Evolutionary conservation across 2,113 vertebrate species (phyloP).

Genomic region (sheep (Ovis aries)): DNA sequence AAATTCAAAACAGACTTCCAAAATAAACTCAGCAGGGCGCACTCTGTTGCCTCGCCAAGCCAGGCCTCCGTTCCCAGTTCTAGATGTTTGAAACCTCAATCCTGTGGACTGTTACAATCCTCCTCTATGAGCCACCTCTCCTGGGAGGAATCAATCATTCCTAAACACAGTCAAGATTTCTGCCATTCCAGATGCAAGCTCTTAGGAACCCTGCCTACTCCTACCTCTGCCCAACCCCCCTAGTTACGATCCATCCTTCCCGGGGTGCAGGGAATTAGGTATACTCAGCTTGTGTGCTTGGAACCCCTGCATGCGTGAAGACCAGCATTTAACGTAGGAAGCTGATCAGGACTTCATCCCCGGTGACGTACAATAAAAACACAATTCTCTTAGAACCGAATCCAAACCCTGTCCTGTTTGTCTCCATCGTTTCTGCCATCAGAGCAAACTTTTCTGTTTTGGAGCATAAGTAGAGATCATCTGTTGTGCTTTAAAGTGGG

Average conservation of each 20-base stretch:
- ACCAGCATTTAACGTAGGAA: background rate
- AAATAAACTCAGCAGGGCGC: slow-evolving; percentile 42
- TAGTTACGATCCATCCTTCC: background rate
- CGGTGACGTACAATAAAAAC: background rate
- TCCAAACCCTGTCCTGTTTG: background rate
- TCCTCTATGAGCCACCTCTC: background rate
- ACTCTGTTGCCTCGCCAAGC: background rate
- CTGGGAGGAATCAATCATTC: background rate
- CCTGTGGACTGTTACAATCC: background rate
- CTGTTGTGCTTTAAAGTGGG: slow-evolving; percentile 63
- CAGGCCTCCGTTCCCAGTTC: background rate
- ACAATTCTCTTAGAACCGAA: background rate
- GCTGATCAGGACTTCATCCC: background rate
- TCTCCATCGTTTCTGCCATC: slow-evolving; percentile 30
- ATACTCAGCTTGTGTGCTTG: too few relatives aligned
- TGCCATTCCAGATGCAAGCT: background rate
- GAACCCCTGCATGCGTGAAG: background rate
- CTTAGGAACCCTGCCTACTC: background rate
- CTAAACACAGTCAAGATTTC: background rate
- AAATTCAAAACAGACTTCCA: slow-evolving; percentile 64
- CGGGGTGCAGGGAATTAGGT: background rate
- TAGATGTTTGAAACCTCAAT: background rate
- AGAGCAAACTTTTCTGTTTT: slow-evolving; percentile 43
- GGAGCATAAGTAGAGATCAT: slow-evolving; percentile 56
- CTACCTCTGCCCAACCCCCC: background rate